A percentile compares a stretch with the other conserved stretches of the same genome.
phyloP scores from a whole-genome alignment of 2,113 vertebrate species.

The Pristiophorus japonicus region DNA sequence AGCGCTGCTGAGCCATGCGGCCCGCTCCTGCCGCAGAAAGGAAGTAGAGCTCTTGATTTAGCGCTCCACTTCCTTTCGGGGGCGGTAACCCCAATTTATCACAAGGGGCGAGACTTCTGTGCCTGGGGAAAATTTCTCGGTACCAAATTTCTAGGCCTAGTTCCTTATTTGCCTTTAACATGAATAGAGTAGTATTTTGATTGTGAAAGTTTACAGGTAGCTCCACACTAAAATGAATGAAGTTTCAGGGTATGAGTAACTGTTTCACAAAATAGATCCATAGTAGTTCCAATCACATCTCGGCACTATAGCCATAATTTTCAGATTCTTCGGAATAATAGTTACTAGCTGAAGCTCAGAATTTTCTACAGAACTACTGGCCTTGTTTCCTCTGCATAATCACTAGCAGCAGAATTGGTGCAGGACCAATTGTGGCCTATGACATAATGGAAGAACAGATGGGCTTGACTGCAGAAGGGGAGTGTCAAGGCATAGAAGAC shows the following conservation, averaged over 20 bases:
- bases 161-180: not conserved
- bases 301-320: not conserved
- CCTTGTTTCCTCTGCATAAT: not conserved
- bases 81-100: too few relatives aligned
- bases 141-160: too few relatives aligned
- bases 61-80: too few relatives aligned
- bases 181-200: not conserved
- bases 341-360: not conserved
- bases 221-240: not conserved
- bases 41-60: too few relatives aligned
- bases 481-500: not conserved
- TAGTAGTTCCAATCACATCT: not conserved
- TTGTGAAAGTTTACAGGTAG: not conserved
- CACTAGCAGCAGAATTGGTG: conserved; percentile 12
- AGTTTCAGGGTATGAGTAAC: not conserved
- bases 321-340: not conserved
- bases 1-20: too few relatives aligned
- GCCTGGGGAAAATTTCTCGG: too few relatives aligned
- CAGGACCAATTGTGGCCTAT: conserved; percentile 17
- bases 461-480: not conserved
- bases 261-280: not conserved
- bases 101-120: too few relatives aligned
- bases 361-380: not conserved
- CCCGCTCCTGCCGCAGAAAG: too few relatives aligned
- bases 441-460: conserved; percentile 21